Conservation (phyloP, 2,113 vertebrate species). For the Phodopus roborovskii region DNA sequence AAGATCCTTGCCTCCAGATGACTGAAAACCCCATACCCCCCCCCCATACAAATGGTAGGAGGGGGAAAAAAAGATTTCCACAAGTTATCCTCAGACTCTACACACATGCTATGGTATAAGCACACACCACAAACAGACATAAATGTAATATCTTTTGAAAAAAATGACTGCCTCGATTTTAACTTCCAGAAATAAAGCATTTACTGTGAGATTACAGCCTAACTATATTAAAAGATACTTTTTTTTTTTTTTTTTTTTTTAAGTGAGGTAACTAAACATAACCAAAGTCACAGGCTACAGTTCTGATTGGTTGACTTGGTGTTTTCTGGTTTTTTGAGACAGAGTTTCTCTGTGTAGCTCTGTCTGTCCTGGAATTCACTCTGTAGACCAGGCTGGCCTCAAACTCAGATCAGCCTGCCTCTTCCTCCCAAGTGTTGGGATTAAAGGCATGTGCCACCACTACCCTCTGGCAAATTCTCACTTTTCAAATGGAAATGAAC, state of each 20-base stretch:
- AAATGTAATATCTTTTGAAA: background rate
- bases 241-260: slow-evolving; percentile 19
- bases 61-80: too few species aligned
- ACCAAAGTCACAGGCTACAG: slow-evolving; percentile 44
- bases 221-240: slow-evolving; percentile 44
- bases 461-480: background rate
- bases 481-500: slow-evolving; percentile 72
- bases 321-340: background rate
- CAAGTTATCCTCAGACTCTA: background rate
- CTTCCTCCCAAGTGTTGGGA: background rate
- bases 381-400: too few species aligned
- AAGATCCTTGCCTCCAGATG: background rate
- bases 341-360: background rate
- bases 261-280: slow-evolving; percentile 35
- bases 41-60: background rate
- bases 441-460: background rate
- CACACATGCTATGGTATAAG: background rate
- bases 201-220: slow-evolving; percentile 36
- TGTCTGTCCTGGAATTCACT: background rate
- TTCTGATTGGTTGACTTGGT: background rate
- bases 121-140: background rate
- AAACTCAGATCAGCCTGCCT: background rate
- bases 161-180: background rate
- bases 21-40: background rate
- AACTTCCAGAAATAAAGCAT: slow-evolving; percentile 46